A percentile compares a stretch with the other conserved stretches of the same genome.
Conservation (phyloP, 2,113 vertebrate species). For the Microtus pennsylvanicus region DNA sequence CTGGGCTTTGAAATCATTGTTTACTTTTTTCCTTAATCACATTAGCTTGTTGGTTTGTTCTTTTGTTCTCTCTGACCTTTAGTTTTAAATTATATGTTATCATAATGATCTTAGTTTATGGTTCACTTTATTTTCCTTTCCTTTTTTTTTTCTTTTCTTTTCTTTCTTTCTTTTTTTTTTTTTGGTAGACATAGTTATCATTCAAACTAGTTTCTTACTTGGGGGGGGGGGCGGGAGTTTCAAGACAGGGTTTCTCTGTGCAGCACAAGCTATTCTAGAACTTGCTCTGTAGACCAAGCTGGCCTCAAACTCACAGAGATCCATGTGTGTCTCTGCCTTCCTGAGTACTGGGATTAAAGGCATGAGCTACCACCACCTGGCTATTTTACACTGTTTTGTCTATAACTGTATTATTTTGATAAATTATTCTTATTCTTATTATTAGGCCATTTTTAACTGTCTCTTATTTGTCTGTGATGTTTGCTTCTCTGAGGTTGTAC, state of each 20-base stretch:
- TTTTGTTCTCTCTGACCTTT: slow-evolving; percentile 60
- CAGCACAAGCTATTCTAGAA: not conserved
- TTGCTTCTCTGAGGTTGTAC: slow-evolving; percentile 3
- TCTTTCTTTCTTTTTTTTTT: not conserved
- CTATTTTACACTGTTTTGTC: slow-evolving; percentile 6
- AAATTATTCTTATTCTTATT: not conserved
- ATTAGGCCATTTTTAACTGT: not conserved
- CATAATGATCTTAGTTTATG: slow-evolving; percentile 7
- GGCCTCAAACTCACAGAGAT: not conserved
- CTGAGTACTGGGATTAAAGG: not conserved
- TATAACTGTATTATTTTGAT: not conserved
- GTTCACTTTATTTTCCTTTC: not conserved
- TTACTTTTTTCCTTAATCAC: slow-evolving; percentile 3
- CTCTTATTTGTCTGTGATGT: not conserved
- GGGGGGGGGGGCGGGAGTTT: accelerated
- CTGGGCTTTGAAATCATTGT: slow-evolving; percentile 54
- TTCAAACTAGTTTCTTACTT: slow-evolving; percentile 17
- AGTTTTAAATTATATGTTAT: slow-evolving; percentile 60
- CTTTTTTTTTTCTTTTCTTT: not conserved
- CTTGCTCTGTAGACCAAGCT: not conserved
- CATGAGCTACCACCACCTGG: not conserved
- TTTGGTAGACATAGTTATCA: not conserved
- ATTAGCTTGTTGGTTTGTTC: slow-evolving; percentile 50
- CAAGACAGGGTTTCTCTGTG: not conserved
- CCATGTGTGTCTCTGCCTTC: not conserved